Evolutionary conservation across 2,888 invertebrate genomes (phyloP).

Genomic region (Sceliomorpha sp.): DNA sequence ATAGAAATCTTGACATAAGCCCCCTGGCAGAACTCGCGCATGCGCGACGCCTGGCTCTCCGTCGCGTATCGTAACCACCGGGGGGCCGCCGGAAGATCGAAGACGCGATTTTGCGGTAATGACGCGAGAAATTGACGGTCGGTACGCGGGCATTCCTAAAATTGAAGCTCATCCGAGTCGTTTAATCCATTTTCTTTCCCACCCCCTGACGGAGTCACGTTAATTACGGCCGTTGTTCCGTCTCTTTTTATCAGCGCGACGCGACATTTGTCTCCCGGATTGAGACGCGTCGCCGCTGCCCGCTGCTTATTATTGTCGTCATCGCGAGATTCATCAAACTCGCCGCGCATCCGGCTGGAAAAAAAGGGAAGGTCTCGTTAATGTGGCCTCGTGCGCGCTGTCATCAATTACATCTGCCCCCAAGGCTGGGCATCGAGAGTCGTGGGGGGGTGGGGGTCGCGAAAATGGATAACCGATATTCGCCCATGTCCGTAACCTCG

Average conservation of each 20-base stretch:
- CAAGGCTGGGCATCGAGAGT: neutral
- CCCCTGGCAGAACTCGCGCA: neutral
- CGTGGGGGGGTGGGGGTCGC: neutral
- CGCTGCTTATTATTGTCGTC: slow-evolving; percentile 35
- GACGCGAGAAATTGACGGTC: no score
- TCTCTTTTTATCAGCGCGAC: slow-evolving; percentile 3
- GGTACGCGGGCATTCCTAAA: no score
- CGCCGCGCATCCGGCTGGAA: no score
- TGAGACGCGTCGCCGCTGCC: slow-evolving; percentile 24
- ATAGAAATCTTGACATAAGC: neutral
- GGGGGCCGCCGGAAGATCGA: no score
- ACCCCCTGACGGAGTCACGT: slow-evolving; percentile 9
- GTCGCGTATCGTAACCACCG: no score
- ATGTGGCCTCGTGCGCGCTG: slow-evolving; percentile 6
- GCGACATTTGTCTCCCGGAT: slow-evolving; percentile 47
- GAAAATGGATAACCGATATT: slow-evolving; percentile 24
- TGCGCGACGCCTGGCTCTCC: slow-evolving; percentile 6
- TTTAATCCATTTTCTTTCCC: slow-evolving; percentile 3
- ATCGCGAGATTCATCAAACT: slow-evolving; percentile 24
- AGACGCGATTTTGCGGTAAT: no score
- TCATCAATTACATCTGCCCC: slow-evolving; percentile 24
- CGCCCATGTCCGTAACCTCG: slow-evolving; percentile 13
- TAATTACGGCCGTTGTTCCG: slow-evolving; percentile 19
- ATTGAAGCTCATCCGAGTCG: slow-evolving; percentile 8
- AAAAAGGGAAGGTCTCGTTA: no score